Evolutionary conservation across 2,797 vertebrate species (phyloP).

Genomic region (Peromyscus nudipes): DNA sequence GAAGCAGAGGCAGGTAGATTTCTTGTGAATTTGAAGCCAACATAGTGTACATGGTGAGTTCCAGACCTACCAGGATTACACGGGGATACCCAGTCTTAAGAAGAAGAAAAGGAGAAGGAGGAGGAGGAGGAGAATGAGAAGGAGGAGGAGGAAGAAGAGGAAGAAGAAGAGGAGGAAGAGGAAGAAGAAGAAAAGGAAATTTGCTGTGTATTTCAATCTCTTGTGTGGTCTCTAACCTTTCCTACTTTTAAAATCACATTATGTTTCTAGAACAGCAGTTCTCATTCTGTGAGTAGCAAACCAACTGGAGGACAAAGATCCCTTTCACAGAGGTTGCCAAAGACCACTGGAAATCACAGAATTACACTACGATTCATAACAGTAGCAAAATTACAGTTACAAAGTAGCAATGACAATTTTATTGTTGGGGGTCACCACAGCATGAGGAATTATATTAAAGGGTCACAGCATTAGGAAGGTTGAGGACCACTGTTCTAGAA

Average conservation of each 20-base stretch:
- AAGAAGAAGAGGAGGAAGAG: neutral
- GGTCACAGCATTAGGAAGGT: neutral
- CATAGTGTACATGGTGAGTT: no score
- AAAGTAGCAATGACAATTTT: no score
- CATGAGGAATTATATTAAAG: neutral
- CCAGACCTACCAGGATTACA: no score
- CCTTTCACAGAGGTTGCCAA: neutral
- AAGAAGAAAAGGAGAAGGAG: no score
- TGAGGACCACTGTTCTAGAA: neutral
- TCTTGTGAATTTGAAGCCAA: no score
- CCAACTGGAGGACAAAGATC: neutral
- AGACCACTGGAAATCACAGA: no score
- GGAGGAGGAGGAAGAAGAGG: no score
- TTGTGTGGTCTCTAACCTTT: neutral
- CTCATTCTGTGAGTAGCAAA: neutral
- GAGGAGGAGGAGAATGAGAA: no score
- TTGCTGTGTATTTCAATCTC: neutral
- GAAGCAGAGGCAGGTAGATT: no score
- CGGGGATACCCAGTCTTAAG: no score
- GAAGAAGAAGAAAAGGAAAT: accelerated
- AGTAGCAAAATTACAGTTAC: neutral
- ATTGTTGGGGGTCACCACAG: neutral
- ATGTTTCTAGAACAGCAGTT: neutral
- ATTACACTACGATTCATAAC: neutral
- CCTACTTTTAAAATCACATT: neutral